A percentile compares a stretch with the other conserved stretches of the same genome.
Evolutionary conservation across 2,113 vertebrate genomes (phyloP).

Genomic region (Notarius lentiginosus): DNA sequence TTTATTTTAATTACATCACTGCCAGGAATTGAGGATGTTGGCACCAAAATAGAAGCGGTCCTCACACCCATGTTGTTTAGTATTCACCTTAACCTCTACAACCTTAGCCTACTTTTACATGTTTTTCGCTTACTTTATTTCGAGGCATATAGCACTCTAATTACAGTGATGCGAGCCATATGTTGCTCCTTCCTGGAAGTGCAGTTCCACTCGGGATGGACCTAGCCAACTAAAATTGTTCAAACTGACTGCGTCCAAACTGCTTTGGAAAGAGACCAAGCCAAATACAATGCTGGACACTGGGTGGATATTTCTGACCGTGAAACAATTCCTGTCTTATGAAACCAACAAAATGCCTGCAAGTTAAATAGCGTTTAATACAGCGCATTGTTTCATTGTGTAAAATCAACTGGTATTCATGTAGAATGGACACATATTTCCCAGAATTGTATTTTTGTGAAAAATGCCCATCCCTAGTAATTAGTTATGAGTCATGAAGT

Average conservation of each 20-base stretch:
- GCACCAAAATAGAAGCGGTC: conserved; percentile 11
- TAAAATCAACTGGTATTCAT: background rate
- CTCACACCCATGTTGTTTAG: conserved; percentile 4
- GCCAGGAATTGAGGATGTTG: background rate
- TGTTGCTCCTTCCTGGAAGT: conserved; percentile 11
- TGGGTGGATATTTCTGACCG: background rate
- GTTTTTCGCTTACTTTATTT: conserved; percentile 4
- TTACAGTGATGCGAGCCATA: conserved; percentile 14
- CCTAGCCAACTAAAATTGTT: background rate
- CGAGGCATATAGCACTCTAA: background rate
- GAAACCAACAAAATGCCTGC: background rate
- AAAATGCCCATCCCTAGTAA: background rate
- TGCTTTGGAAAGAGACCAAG: background rate
- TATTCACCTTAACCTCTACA: conserved; percentile 1
- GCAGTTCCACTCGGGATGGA: background rate
- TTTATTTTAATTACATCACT: conserved; percentile 20
- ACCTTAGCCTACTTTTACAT: conserved; percentile 23
- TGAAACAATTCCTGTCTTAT: background rate
- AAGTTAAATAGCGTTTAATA: background rate
- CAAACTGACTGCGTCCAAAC: background rate
- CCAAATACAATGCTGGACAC: background rate
- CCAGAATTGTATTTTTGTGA: too few relatives aligned
- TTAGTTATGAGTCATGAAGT: background rate
- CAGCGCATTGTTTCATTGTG: background rate
- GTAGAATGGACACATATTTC: too few relatives aligned